Percentiles rank a stretch among this genome's conserved stretches.
These are phyloP conservation scores for Anableps anableps DNA, from an alignment of 2,797 vertebrate species.

Conservation along the genomic window DNA sequence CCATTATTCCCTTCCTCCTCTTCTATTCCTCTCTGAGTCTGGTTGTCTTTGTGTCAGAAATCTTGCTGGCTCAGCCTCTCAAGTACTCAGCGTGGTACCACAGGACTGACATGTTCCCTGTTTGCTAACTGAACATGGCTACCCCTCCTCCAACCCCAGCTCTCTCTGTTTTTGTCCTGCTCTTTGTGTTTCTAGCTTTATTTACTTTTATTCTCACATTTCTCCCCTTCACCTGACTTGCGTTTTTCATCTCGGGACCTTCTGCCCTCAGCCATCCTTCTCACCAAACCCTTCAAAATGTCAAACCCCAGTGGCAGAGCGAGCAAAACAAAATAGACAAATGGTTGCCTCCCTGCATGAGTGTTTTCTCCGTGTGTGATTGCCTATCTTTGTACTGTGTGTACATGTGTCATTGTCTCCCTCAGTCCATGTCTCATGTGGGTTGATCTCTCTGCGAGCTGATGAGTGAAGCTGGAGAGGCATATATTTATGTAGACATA, in stretches of 20 bases:
- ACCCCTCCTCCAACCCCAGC: not conserved
- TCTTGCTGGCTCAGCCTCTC: constrained; percentile 19
- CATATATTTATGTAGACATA: too few relatives aligned
- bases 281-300: constrained; percentile 52
- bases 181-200: not conserved
- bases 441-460: too few relatives aligned
- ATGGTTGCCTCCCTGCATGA: constrained; percentile 46
- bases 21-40: constrained; percentile 4
- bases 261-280: constrained; percentile 37
- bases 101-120: constrained; percentile 22
- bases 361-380: constrained; percentile 9
- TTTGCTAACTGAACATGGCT: constrained; percentile 21
- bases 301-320: constrained; percentile 52
- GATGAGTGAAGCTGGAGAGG: not conserved
- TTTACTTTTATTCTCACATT: not conserved
- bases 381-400: constrained; percentile 19
- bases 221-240: constrained; percentile 27
- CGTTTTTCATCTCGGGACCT: constrained; percentile 47
- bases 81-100: constrained; percentile 26
- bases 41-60: constrained; percentile 1
- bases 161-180: constrained; percentile 17
- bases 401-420: not conserved
- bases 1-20: not conserved
- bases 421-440: constrained; percentile 5
- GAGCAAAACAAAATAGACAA: constrained; percentile 53